Conservation (phyloP, 2,113 vertebrate species). For the mouse (Mus musculus) region DNA sequence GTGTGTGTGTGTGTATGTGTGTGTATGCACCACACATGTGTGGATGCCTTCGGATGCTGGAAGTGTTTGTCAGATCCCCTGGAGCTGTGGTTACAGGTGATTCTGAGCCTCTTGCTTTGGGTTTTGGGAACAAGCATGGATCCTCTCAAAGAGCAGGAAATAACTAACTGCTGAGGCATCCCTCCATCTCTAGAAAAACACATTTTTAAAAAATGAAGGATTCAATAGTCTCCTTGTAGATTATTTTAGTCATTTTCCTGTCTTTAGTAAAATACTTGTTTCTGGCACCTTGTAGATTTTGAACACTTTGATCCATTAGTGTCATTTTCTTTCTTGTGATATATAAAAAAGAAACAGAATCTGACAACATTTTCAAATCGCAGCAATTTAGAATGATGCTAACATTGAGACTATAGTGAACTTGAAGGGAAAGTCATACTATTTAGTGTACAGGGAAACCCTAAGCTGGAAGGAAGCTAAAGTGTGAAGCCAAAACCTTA, state of each 20-base stretch:
- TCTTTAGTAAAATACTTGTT: constrained; percentile 56
- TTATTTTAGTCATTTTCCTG: not conserved
- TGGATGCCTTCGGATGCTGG: too few relatives aligned
- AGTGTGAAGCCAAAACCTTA: not conserved
- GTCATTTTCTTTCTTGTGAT: not conserved
- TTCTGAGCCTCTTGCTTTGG: not conserved
- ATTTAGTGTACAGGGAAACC: not conserved
- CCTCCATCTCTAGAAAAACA: not conserved
- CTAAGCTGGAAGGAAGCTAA: not conserved
- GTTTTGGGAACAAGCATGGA: not conserved
- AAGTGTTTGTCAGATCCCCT: not conserved
- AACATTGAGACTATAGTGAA: constrained; percentile 1
- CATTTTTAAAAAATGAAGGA: not conserved
- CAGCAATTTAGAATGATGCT: constrained; percentile 46
- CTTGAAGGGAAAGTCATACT: not conserved
- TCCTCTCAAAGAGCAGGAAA: not conserved
- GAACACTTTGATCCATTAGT: not conserved
- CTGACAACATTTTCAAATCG: constrained; percentile 22
- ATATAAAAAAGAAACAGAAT: not conserved
- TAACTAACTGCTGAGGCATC: not conserved
- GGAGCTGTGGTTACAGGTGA: not conserved
- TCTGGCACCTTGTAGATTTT: not conserved
- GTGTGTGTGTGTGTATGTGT: not conserved
- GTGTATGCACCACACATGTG: not conserved
- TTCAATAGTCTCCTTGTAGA: not conserved